Conservation (phyloP, 30 jellyfish, hydroid and myxozoan genomes). For the Aurelia sp. region DNA sequence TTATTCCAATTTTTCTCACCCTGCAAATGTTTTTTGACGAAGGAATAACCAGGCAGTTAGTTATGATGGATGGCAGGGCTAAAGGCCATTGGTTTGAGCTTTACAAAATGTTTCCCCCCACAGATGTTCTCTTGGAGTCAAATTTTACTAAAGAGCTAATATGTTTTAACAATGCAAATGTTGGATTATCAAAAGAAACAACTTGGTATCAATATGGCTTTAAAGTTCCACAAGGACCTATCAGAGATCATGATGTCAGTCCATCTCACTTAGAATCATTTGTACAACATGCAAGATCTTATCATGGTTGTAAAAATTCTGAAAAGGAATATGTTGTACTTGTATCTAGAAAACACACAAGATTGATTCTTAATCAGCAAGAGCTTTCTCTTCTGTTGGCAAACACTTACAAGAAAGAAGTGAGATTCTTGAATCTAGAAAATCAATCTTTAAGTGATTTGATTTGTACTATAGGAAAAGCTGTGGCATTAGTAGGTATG, state of each 20-base stretch:
- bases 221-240: conserved; percentile 83
- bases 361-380: conserved; percentile 72
- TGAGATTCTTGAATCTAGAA: conserved; percentile 51
- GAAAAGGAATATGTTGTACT: conserved; percentile 48
- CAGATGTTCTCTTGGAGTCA: background rate
- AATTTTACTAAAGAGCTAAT: conserved; percentile 47
- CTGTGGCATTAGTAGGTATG: conserved; percentile 85
- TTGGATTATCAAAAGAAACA: conserved; percentile 81
- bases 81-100: conserved; percentile 78
- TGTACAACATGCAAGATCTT: background rate
- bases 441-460: conserved; percentile 32
- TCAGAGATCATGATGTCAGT: conserved; percentile 5
- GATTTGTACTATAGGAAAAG: conserved; percentile 40
- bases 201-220: conserved; percentile 99
- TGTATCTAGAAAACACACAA: conserved; percentile 67
- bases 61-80: conserved; percentile 83
- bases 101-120: conserved; percentile 21
- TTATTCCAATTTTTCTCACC: conserved; percentile 80
- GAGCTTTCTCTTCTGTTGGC: conserved; percentile 79
- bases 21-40: background rate
- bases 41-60: conserved; percentile 16
- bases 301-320: conserved; percentile 3
- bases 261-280: conserved; percentile 25
- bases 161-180: conserved; percentile 77
- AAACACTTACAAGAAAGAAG: conserved; percentile 55